phyloP scores from a whole-genome alignment of 2,888 invertebrate genomes.

The Congeria kusceri region DNA sequence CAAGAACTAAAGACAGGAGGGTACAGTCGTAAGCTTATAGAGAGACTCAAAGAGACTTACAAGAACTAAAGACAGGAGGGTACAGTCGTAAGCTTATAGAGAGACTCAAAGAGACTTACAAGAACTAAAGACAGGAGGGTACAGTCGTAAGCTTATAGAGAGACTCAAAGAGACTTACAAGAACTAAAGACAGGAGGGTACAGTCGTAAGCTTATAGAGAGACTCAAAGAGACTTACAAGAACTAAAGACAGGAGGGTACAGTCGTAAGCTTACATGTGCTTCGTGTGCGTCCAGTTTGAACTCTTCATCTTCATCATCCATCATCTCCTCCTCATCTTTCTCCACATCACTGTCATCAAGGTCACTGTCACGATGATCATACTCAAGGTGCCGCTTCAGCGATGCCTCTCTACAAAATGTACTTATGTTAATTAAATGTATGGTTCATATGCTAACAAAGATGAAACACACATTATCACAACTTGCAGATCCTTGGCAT shows the following conservation, averaged over 20 bases:
- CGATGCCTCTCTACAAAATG: conserved; percentile 76
- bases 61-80: too few species aligned
- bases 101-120: too few species aligned
- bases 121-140: too few species aligned
- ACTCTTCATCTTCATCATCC: conserved; percentile 61
- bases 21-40: too few species aligned
- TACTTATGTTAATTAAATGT: not conserved
- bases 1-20: too few species aligned
- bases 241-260: not conserved
- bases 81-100: too few species aligned
- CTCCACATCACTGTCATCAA: conserved; percentile 62
- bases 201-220: too few species aligned
- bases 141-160: too few species aligned
- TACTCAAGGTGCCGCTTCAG: conserved; percentile 78
- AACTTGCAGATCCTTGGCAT: not conserved
- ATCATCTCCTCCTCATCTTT: conserved; percentile 42
- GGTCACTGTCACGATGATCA: conserved; percentile 69
- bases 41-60: too few species aligned
- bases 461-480: not conserved
- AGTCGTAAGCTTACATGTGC: not conserved
- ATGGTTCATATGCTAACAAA: not conserved
- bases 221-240: too few species aligned
- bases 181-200: too few species aligned
- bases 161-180: too few species aligned
- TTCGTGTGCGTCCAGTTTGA: conserved; percentile 20